Conservation (phyloP, 2,888 invertebrate genomes). For the Lepas anatifera region DNA sequence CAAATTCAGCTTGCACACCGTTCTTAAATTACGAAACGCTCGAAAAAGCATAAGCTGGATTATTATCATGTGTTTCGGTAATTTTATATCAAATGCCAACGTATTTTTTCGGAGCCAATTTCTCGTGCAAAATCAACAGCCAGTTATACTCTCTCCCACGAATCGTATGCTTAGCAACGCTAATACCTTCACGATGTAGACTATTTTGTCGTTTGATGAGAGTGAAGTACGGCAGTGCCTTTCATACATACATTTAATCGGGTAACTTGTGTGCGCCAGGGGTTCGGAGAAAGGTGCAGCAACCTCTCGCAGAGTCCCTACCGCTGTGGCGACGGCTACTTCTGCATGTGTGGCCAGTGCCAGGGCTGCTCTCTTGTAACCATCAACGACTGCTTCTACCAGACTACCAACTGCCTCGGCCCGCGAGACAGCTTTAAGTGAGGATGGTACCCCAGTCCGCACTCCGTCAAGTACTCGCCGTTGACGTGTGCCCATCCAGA, state of each 20-base stretch:
- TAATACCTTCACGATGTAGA: background rate
- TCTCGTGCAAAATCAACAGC: background rate
- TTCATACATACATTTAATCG: too few species aligned
- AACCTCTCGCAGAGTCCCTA: background rate
- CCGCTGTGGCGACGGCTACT: conserved; percentile 34
- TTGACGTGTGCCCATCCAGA: too few species aligned
- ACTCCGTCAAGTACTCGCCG: too few species aligned
- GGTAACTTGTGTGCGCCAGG: background rate
- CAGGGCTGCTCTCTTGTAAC: conserved; percentile 34
- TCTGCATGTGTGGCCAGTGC: conserved; percentile 35
- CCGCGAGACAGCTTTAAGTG: too few species aligned
- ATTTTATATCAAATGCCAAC: background rate
- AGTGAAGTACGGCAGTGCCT: too few species aligned
- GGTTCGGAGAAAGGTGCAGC: background rate
- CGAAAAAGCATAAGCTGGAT: too few species aligned
- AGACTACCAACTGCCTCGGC: background rate
- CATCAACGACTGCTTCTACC: conserved; percentile 24
- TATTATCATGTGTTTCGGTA: too few species aligned
- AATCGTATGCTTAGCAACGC: background rate
- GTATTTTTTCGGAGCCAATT: background rate
- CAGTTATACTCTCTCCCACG: background rate
- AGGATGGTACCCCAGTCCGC: too few species aligned
- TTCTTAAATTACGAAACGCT: too few species aligned
- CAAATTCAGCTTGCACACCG: too few species aligned
- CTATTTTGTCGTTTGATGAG: background rate